Base-by-base conservation (phyloP, 2,113 vertebrate genomes). In the Atrichornis clamosus region DNA sequence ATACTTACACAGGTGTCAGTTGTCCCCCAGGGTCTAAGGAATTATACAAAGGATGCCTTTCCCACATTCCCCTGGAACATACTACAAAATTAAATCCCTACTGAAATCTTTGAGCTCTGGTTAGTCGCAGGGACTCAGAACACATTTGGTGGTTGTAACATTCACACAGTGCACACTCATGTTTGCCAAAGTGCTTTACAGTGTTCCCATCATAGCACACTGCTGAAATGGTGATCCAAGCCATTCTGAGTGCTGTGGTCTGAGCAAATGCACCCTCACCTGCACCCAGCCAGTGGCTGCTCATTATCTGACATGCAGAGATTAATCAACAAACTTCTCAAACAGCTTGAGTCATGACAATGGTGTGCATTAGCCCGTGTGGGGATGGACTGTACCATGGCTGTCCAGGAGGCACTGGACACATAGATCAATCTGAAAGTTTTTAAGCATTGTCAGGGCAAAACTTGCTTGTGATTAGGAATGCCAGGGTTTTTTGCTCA, bases 371-470 rank as follows among this genome's bases (percentile, higher is more conserved):
- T 33, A 76, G 33, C 64, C 23, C 6, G 0, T 20, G 39, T 27
- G 33, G 2, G 4, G 32, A 67, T 53, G 52, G 28, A 17, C 37
- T 41, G 1, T 5, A 39, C 14, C 1, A 1, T 47, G 27, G 26
- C 41, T 86, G 39, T 30, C 35, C n/a, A 63, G 58, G 22, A 89
- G 19, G 14, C 50, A 35, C 18, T 37, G 46, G 15, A 26, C 30
- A 16, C 17, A 5, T 1, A 49, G 28, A 14, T 15, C n/a, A 33
- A 72, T 68, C 26, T 50, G 30, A n/a, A 6, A 2, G 35, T 90
- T 81, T 50, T 42, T 10, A 81, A 83, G 33, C 21, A 60, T 18
- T 39, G 3, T 16, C 47, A 35, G 27, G 27, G 7, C 9, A 85
- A 58, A 83, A 33, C 8, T 49, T 91, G 15, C 32, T 56, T 58